phyloP scores from a whole-genome alignment of 2,797 vertebrate species.

The Odontamblyopus rebecca region DNA sequence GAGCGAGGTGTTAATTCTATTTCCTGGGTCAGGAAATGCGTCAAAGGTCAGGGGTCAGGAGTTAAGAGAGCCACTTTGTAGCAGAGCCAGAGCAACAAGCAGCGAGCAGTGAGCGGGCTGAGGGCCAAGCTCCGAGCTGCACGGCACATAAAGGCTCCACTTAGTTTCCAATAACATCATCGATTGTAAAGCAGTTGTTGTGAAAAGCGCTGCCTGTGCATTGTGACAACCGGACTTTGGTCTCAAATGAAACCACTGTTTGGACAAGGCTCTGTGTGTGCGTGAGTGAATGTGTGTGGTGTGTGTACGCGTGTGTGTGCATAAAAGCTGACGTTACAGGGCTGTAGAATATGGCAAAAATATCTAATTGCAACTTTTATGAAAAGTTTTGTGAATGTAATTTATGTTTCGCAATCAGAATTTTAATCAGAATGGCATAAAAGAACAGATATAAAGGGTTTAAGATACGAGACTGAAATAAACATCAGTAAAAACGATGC shows the following conservation, averaged over 20 bases:
- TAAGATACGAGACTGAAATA: too few relatives aligned
- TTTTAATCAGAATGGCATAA: background rate
- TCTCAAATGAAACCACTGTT: slow-evolving; percentile 11
- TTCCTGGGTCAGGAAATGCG: slow-evolving; percentile 81
- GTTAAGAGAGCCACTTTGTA: slow-evolving; percentile 59
- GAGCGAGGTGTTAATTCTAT: slow-evolving; percentile 82
- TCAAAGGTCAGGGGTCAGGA: slow-evolving; percentile 72
- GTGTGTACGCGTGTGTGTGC: too few relatives aligned
- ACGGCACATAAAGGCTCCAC: slow-evolving; percentile 53
- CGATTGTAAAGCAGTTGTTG: slow-evolving; percentile 12
- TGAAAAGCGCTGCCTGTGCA: slow-evolving; percentile 9
- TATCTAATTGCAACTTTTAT: background rate
- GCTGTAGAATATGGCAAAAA: background rate
- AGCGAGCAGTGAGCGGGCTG: slow-evolving; percentile 28
- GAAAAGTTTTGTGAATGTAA: background rate
- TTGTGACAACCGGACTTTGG: slow-evolving; percentile 20
- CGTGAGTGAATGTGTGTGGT: background rate
- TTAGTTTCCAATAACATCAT: slow-evolving; percentile 61
- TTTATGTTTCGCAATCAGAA: background rate
- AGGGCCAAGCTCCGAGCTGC: slow-evolving; percentile 48
- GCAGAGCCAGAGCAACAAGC: slow-evolving; percentile 47
- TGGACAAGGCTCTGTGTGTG: slow-evolving; percentile 9
- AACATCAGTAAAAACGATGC: too few relatives aligned
- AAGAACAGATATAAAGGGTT: too few relatives aligned
- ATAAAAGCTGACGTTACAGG: too few relatives aligned